Evolutionary conservation across 2,797 vertebrate species (phyloP).

Genomic region (Buceros bicornis): DNA sequence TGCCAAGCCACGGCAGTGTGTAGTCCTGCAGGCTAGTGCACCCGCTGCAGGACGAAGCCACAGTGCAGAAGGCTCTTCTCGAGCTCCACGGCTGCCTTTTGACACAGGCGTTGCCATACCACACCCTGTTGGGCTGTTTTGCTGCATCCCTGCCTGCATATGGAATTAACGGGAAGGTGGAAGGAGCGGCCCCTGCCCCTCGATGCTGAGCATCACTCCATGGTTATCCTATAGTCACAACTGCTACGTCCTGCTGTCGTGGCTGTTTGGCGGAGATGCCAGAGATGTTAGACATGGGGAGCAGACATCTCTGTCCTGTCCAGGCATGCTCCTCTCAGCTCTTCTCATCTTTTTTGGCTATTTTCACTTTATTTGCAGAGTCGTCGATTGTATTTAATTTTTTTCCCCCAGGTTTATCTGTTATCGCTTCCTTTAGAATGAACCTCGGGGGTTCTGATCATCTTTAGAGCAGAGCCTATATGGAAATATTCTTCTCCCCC

Average conservation of each 20-base stretch:
- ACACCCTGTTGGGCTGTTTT: not conserved
- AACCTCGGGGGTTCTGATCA: not conserved
- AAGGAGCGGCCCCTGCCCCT: not conserved
- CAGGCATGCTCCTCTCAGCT: not conserved
- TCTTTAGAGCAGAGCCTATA: not conserved
- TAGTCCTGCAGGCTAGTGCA: not conserved
- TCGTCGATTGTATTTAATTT: not conserved
- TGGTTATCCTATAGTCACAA: not conserved
- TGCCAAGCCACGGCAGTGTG: not conserved
- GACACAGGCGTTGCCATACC: not conserved
- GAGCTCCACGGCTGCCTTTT: not conserved
- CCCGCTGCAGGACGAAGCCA: not conserved
- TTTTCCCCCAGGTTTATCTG: not conserved
- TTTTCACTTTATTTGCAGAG: not conserved
- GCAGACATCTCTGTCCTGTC: not conserved
- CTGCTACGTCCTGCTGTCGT: not conserved
- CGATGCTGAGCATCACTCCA: accelerated
- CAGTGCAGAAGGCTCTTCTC: not conserved
- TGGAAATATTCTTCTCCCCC: not conserved
- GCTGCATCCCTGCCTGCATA: not conserved
- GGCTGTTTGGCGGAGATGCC: not conserved
- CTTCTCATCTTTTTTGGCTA: not conserved
- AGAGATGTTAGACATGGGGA: not conserved
- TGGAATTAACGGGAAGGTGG: not conserved
- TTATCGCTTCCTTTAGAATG: not conserved